phyloP scores from a whole-genome alignment of 2,888 invertebrate genomes.

The Lamproptera curius region DNA sequence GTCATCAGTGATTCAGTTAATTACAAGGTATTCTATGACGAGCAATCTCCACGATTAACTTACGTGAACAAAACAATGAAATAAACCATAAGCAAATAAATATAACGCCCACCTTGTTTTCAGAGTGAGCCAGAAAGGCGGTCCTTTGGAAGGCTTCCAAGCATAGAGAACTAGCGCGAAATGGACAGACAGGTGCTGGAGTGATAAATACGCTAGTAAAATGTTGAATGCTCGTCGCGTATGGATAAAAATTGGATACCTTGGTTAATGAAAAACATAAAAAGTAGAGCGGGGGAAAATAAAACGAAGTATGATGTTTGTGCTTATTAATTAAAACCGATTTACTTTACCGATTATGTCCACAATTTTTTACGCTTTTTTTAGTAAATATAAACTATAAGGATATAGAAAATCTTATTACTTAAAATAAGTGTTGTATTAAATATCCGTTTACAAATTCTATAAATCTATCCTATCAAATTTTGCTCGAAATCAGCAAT shows the following conservation, averaged over 20 bases:
- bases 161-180: constrained; percentile 4
- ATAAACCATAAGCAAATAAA: constrained; percentile 15
- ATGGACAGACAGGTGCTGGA: constrained; percentile 4
- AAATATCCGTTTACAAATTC: background rate
- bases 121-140: constrained; percentile 12
- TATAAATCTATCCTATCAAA: background rate
- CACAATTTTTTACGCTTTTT: no score
- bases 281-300: background rate
- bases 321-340: background rate
- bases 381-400: no score
- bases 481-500: no score
- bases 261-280: background rate
- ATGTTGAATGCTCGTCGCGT: background rate
- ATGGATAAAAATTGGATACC: background rate
- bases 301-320: background rate
- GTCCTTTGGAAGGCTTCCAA: constrained; percentile 17
- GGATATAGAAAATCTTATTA: background rate
- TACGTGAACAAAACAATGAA: constrained; percentile 17
- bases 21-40: no score
- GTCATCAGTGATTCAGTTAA: no score
- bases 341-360: no score
- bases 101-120: constrained; percentile 19
- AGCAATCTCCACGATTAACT: constrained; percentile 14
- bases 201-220: constrained; percentile 13
- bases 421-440: background rate